These are phyloP conservation scores for Agonopterix arenella DNA, from an alignment of 2,888 invertebrate genomes.

Conservation along the genomic window DNA sequence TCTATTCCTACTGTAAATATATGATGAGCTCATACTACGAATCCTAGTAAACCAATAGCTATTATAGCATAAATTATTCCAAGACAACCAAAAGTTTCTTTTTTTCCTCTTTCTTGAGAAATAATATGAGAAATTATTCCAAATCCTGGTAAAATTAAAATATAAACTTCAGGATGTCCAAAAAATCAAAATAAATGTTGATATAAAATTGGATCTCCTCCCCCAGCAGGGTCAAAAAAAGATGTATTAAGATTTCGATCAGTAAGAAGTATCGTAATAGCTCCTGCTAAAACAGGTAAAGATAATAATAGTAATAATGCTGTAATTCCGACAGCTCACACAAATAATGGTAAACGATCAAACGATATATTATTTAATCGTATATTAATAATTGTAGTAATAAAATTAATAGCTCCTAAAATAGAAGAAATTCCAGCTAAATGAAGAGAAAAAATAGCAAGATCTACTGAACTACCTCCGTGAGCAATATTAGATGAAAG, in stretches of 20 bases:
- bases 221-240: constrained; percentile 88
- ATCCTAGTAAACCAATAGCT: constrained; percentile 88
- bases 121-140: constrained; percentile 89
- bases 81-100: constrained; percentile 82
- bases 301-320: constrained; percentile 78
- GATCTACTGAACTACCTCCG: constrained; percentile 81
- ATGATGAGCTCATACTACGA: constrained; percentile 91
- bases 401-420: constrained; percentile 88
- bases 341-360: constrained; percentile 83
- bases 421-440: constrained; percentile 85
- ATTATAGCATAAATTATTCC: constrained; percentile 91
- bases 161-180: constrained; percentile 92
- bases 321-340: constrained; percentile 80
- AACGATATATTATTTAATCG: constrained; percentile 76
- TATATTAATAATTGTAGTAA: constrained; percentile 86
- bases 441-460: constrained; percentile 87
- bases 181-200: constrained; percentile 94
- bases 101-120: constrained; percentile 84
- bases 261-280: constrained; percentile 86
- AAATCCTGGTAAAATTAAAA: constrained; percentile 90
- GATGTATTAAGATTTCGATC: constrained; percentile 89
- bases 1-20: constrained; percentile 92
- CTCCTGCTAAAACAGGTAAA: constrained; percentile 86
- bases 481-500: constrained; percentile 80
- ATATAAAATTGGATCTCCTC: constrained; percentile 87